Base-by-base conservation (phyloP, 2,888 invertebrate genomes). In the Mythimna ferrago region DNA sequence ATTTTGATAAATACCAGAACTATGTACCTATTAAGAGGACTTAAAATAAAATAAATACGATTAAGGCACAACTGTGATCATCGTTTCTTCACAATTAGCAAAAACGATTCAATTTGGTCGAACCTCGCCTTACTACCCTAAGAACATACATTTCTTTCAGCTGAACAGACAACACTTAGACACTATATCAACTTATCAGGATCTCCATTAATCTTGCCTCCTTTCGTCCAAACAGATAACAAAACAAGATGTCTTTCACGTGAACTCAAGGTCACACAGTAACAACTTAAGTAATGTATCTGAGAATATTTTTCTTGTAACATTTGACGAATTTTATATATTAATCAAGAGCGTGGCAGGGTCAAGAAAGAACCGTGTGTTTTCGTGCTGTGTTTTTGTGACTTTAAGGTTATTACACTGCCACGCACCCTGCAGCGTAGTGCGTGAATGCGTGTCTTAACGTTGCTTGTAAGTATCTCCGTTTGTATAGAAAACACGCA, bases 231-330 rank as follows among this genome's bases (percentile, higher is more conserved):
- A 44, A 54, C 54, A 64, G 19, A 51, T 54, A 41, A 32, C 21
- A 64, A 78, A 76, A 76, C 48, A 64, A 76, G 38, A 66, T 32
- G 53, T 58, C 26, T 64, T 79, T 67, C 32, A 68, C 35, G 41
- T 32, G 11, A 16, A 35, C 26, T 16, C 62, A 74, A 78, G 70
- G 77, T 72, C 63, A 63, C 63, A 63, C 14, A 60, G 10, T 32
- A 51, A 57, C 51, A 21, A 48, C 14, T 53, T 54, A 10, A 19
- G 19, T 58, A 66, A 32, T 65, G 32, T 41, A 56, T 53, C n/a
- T 32, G 1, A 66, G 11, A 44, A 35, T 66, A 67, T 74, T 67
- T 62, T 69, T 81, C 58, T 76, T 66, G 51, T 68, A 56, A 64
- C 64, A 66, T 58, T 35, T 35, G 41, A 57, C 2, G 26, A 65